A percentile compares a stretch with the other conserved stretches of the same genome.
phyloP scores from a whole-genome alignment of 2,113 vertebrate genomes.

The Apodemus speciosus region DNA sequence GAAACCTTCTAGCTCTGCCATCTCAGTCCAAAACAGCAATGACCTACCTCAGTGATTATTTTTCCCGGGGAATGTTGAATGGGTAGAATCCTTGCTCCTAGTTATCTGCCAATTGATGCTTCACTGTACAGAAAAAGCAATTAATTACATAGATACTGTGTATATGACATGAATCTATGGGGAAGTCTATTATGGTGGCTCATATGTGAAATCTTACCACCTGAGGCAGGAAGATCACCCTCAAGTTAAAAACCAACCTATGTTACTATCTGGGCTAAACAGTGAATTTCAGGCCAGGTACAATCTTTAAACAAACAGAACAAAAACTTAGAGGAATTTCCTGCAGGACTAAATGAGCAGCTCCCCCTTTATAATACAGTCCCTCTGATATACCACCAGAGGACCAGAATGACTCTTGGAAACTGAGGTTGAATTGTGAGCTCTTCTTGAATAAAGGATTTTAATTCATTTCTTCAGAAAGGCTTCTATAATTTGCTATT shows the following conservation, averaged over 20 bases:
- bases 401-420: background rate
- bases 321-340: background rate
- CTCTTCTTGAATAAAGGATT: background rate
- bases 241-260: background rate
- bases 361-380: background rate
- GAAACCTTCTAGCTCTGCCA: background rate
- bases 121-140: background rate
- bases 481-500: background rate
- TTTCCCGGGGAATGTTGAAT: background rate
- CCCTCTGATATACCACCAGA: background rate
- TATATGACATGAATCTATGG: background rate
- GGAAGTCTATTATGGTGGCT: background rate
- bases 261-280: background rate
- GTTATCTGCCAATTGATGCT: background rate
- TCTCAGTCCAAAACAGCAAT: background rate
- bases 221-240: background rate
- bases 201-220: background rate
- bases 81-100: background rate
- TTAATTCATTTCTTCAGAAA: background rate
- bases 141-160: background rate
- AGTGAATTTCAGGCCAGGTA: background rate
- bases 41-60: background rate
- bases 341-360: background rate
- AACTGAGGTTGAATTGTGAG: background rate
- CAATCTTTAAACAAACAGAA: background rate